These are phyloP conservation scores for Peromyscus melanophrys DNA, from an alignment of 2,797 vertebrate genomes.

Conservation along the genomic window DNA sequence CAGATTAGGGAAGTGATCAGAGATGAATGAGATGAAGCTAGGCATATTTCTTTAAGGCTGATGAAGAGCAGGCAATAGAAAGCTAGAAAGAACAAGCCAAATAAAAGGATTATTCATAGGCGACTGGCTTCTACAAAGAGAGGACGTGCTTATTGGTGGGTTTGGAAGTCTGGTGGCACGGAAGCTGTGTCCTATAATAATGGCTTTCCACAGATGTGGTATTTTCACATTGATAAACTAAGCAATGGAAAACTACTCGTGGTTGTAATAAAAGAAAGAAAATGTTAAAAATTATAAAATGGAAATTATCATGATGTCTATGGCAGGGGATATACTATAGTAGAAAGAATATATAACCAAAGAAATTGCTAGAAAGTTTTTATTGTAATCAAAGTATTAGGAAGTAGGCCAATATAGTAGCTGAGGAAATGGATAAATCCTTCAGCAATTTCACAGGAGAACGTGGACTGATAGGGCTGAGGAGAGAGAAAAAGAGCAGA, in stretches of 20 bases:
- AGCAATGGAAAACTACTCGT: neutral
- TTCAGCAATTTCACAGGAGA: neutral
- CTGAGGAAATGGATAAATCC: neutral
- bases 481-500: neutral
- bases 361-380: neutral
- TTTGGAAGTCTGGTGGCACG: neutral
- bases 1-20: conserved; percentile 36
- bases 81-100: neutral
- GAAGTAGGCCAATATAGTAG: neutral
- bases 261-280: neutral
- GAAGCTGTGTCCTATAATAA: neutral
- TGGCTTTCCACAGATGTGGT: neutral
- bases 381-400: neutral
- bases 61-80: neutral
- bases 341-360: conserved; percentile 13
- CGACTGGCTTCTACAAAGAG: neutral
- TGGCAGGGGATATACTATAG: neutral
- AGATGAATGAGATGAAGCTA: conserved; percentile 54
- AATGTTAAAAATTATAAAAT: neutral
- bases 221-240: neutral
- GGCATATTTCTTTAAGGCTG: conserved; percentile 41
- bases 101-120: neutral
- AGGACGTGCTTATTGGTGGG: neutral
- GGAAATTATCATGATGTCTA: neutral
- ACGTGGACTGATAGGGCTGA: neutral